Base-by-base conservation (phyloP, 64 coral and sea anemone species). In the Actinia tenebrosa region DNA sequence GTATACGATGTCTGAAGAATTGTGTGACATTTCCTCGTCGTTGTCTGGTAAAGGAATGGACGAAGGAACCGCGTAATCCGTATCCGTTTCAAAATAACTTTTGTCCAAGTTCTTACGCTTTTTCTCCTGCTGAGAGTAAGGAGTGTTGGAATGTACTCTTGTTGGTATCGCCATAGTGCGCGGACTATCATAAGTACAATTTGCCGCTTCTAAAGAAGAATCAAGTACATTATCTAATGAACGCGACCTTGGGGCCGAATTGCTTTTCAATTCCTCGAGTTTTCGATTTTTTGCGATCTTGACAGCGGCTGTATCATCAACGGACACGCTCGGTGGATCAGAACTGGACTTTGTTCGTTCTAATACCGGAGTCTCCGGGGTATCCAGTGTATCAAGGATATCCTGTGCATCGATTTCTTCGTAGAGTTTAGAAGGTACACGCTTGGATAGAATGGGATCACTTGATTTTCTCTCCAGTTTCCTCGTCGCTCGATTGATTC, bases 81-180 rank as follows among this genome's bases (percentile, higher is more conserved):
- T 17, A 25, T 91, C 90, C 26, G 84, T 20, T 87, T 87, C 90
- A n/a, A 81, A 53, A 20, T 45, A 10, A 81, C 79, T 81, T 10
- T 20, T 45, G 45, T 81, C 79, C 7, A 81, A 0, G 22, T 81
- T 81, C 42, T 81, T 81, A 53, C 79, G 79, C 45, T 81, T 81
- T 20, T 81, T 81, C 44, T 81, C 79, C 17, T 81, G 79, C 10
- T 81, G 79, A 3, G 79, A 50, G 50, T 50, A 81, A 20, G 79
- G 79, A 50, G 79, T 81, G 43, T 81, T 81, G 11, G n/a, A 14
- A 58, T 58, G 56, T 11, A 58, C 56, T 58, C 56, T 58, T 2
- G 55, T 85, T 42, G 83, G 83, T 44, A 60, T 85, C 0, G 56
- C 25, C 17, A 85, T 63, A 46, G 56, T 85, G 2, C 83, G 50